A percentile compares a stretch with the other conserved stretches of the same genome.
These are phyloP conservation scores for Suillia variegata DNA, from an alignment of 2,888 invertebrate genomes.

Conservation along the genomic window DNA sequence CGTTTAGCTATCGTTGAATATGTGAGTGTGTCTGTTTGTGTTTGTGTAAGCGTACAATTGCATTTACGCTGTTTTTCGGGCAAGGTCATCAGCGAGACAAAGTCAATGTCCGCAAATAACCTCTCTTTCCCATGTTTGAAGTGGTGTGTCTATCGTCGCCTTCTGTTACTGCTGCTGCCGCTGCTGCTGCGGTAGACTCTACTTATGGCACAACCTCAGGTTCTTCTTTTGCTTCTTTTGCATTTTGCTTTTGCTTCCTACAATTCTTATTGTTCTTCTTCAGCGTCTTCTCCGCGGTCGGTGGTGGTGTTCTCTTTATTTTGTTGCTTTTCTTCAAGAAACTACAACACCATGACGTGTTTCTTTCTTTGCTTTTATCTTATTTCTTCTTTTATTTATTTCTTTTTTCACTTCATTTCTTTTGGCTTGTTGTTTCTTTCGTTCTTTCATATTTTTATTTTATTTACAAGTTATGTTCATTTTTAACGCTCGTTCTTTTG, in stretches of 20 bases:
- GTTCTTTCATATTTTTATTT: too few relatives aligned
- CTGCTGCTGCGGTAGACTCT: too few relatives aligned
- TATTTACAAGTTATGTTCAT: too few relatives aligned
- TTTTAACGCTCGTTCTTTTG: too few relatives aligned
- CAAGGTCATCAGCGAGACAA: slow-evolving; percentile 62
- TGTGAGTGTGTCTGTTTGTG: too few relatives aligned
- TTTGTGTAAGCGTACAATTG: too few relatives aligned
- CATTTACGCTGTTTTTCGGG: slow-evolving; percentile 56
- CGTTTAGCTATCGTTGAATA: too few relatives aligned
- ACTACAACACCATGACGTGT: slow-evolving; percentile 22
- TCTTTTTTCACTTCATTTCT: slow-evolving; percentile 15
- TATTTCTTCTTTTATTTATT: slow-evolving; percentile 8
- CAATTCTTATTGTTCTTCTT: too few relatives aligned
- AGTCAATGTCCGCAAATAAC: slow-evolving; percentile 61
- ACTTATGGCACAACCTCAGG: too few relatives aligned
- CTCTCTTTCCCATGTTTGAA: slow-evolving; percentile 45
- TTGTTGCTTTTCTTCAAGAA: slow-evolving; percentile 12
- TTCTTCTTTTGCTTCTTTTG: neutral
- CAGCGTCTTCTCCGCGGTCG: too few relatives aligned
- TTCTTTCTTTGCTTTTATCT: slow-evolving; percentile 8
- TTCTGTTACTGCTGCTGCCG: slow-evolving; percentile 10
- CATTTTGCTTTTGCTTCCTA: too few relatives aligned
- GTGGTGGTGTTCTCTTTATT: too few relatives aligned
- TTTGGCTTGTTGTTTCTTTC: neutral
- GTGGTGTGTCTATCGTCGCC: slow-evolving; percentile 3